Evolutionary conservation across 2,888 invertebrate genomes (phyloP).

Genomic region (Caradrina clavipalpis): DNA sequence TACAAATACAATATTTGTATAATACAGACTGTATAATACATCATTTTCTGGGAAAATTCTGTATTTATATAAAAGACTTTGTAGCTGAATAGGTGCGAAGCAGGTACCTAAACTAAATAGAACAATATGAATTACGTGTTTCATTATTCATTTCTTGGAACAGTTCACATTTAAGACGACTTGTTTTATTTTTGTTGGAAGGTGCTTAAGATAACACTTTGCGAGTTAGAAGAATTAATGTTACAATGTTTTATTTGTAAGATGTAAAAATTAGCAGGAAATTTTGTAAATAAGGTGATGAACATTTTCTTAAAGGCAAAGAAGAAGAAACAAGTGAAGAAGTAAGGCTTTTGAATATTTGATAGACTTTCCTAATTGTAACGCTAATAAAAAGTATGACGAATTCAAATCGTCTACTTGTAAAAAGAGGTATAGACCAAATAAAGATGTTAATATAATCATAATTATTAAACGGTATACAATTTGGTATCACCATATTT

Average conservation of each 20-base stretch:
- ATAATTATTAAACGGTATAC: too few relatives aligned
- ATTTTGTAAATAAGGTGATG: too few relatives aligned
- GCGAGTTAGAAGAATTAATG: not conserved
- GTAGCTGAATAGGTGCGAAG: constrained; percentile 25
- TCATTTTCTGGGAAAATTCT: constrained; percentile 42
- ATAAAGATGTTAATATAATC: too few relatives aligned
- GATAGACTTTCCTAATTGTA: too few relatives aligned
- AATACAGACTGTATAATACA: not conserved
- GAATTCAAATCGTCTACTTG: too few relatives aligned
- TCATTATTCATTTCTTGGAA: constrained; percentile 11
- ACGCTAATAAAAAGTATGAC: too few relatives aligned
- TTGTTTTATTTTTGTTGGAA: constrained; percentile 21
- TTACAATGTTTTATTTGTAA: constrained; percentile 3
- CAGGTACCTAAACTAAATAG: constrained; percentile 3
- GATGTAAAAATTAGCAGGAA: too few relatives aligned
- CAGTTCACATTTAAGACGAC: not conserved
- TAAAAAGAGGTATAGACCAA: too few relatives aligned
- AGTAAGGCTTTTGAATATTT: too few relatives aligned
- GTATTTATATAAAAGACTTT: constrained; percentile 31
- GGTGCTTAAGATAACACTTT: constrained; percentile 11
- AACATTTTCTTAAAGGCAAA: too few relatives aligned
- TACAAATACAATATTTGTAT: constrained; percentile 18
- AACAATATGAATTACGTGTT: constrained; percentile 40
- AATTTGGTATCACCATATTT: too few relatives aligned
- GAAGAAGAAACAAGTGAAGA: too few relatives aligned